phyloP scores from a whole-genome alignment of 2,888 invertebrate species.

The Eueremaeus valkanovi region DNA sequence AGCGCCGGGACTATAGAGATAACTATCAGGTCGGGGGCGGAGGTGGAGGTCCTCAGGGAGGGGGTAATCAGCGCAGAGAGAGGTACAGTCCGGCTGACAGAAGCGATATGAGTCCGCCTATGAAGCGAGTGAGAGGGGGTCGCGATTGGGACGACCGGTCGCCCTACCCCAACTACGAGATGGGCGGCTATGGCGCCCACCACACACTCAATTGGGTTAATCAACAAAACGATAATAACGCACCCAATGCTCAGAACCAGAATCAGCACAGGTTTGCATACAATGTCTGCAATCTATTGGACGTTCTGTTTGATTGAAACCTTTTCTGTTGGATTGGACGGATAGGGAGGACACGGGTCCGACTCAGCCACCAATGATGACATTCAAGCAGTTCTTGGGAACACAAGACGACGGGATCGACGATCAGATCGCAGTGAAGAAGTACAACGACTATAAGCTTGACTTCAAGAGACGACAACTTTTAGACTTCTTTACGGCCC shows the following conservation, averaged over 20 bases:
- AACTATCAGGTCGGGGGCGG: conserved; percentile 34
- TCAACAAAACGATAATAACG: conserved; percentile 22
- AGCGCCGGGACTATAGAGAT: conserved; percentile 43
- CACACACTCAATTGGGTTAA: conserved; percentile 7
- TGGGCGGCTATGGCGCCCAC: conserved; percentile 30
- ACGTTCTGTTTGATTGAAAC: conserved; percentile 14
- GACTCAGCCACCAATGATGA: conserved; percentile 92
- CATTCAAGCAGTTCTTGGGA: conserved; percentile 91
- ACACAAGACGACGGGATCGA: conserved; percentile 97
- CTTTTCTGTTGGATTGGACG: too few relatives aligned
- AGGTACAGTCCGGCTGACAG: conserved; percentile 47
- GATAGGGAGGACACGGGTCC: conserved; percentile 54
- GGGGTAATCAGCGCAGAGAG: conserved; percentile 47
- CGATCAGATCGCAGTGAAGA: conserved; percentile 90
- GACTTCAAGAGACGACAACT: conserved; percentile 94
- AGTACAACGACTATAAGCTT: conserved; percentile 96
- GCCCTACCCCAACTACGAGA: conserved; percentile 37
- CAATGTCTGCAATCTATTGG: background rate
- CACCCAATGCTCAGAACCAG: conserved; percentile 14
- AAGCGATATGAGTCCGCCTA: conserved; percentile 50
- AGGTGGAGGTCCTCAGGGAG: conserved; percentile 41
- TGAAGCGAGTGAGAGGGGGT: conserved; percentile 47
- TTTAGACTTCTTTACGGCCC: conserved; percentile 96
- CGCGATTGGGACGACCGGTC: conserved; percentile 47
- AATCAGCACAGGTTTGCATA: conserved; percentile 17